Evolutionary conservation across 92 coral and sea anemone species (phyloP).

Genomic region (Plumapathes pennacea): DNA sequence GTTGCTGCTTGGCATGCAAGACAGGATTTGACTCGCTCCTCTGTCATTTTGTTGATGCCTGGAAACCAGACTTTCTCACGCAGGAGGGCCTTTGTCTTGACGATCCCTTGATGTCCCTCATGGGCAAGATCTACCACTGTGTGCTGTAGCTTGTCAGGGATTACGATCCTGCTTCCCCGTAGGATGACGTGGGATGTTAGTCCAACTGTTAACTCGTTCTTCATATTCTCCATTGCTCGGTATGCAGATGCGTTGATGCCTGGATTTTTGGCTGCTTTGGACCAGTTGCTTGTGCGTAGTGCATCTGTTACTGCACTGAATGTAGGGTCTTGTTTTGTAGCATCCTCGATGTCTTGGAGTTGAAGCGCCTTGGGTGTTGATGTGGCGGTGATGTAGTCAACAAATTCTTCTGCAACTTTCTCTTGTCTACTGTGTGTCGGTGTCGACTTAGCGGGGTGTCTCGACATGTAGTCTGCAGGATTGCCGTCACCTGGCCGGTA

Average conservation of each 20-base stretch:
- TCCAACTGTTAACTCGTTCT: constrained; percentile 19
- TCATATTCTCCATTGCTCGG: constrained; percentile 23
- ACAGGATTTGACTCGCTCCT: constrained; percentile 46
- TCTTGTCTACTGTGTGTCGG: constrained; percentile 3
- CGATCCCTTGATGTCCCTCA: constrained; percentile 62
- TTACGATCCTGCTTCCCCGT: constrained; percentile 48
- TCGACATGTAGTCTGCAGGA: constrained; percentile 41
- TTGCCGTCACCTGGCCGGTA: constrained; percentile 46
- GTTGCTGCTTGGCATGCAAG: too few species aligned
- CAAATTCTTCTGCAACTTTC: constrained; percentile 42
- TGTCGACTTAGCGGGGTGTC: constrained; percentile 32
- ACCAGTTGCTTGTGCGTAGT: constrained; percentile 8
- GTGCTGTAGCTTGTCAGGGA: constrained; percentile 41
- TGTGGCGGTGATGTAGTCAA: constrained; percentile 31
- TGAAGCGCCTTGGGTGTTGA: constrained; percentile 47
- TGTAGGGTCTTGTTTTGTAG: constrained; percentile 32
- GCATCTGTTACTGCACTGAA: constrained; percentile 11
- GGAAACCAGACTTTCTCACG: constrained; percentile 71
- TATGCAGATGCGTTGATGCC: constrained; percentile 1
- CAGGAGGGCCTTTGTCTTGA: constrained; percentile 40
- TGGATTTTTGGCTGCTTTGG: constrained; percentile 2
- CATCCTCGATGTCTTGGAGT: constrained; percentile 51
- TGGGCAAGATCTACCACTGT: constrained; percentile 36
- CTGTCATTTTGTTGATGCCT: constrained; percentile 44
- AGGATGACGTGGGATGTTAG: constrained; percentile 24